Base-by-base conservation (phyloP, 2,888 invertebrate species). In the Gnatocerus cornutus region DNA sequence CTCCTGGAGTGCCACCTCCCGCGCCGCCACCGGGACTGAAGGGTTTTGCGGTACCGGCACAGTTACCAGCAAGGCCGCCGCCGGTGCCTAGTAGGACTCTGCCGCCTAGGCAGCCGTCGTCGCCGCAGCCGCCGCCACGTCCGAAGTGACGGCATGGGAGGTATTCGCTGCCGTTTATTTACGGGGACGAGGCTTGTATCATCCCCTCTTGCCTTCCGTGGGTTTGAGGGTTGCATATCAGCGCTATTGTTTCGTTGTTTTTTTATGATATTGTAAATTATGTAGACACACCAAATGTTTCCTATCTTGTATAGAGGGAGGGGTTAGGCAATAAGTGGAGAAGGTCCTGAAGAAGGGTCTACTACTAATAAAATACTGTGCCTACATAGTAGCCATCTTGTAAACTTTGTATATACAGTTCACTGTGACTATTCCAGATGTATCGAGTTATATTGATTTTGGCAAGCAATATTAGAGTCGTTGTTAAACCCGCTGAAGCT, bases 41-140 rank as follows among this genome's bases (percentile, higher is more conserved):
- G 41, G 78, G 80, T 48, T 69, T 68, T 39, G 69, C 71, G 33
- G 74, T 81, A 27, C 78, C 79, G 1, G 73, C 78, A 2, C 87
- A 88, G 71, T 67, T 80, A 8, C 77, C 81, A 3, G 41, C 78
- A 48, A 79, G 81, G 53, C 86, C 89, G 61, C 89, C 89, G 10
- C 89, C 89, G 70, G 85, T 89, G 14, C 89, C 89, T 73, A 84
- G 85, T 73, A 87, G 89, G 62, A 87, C 84, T 66, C 85, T 87
- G 58, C 86, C 87, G 0, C 86, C 86, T 72, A 83, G 87, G 73
- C 84, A 81, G 73, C 79, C 77, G 77, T 73, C 80, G 70, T 46
- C 84, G 79, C 78, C 87, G 76, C 87, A 87, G 78, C 84, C 84
- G 12, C 83, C 84, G 1, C 85, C 84, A 9, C 77, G 84, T 59